phyloP scores from a whole-genome alignment of 2,888 invertebrate genomes.

The Drosophila sordidula region DNA sequence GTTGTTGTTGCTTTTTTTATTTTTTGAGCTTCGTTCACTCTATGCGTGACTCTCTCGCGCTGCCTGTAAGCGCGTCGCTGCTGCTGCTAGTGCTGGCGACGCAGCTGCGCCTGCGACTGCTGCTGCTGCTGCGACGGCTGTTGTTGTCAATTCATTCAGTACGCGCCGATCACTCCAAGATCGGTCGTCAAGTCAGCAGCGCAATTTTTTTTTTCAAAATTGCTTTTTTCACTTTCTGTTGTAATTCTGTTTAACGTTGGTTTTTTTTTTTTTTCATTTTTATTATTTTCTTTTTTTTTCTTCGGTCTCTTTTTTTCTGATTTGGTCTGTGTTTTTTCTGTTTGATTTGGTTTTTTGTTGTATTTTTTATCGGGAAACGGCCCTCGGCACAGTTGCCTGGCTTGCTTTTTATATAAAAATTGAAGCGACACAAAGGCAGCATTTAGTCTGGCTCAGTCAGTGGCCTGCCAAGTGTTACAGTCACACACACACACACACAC shows the following conservation, averaged over 20 bases:
- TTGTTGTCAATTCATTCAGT: slow-evolving; percentile 75
- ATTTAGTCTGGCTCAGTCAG: slow-evolving; percentile 69
- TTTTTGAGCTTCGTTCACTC: slow-evolving; percentile 25
- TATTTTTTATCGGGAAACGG: slow-evolving; percentile 59
- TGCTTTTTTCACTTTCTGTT: slow-evolving; percentile 60
- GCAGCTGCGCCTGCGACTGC: slow-evolving; percentile 38
- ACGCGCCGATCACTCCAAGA: slow-evolving; percentile 76
- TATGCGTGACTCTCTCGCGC: slow-evolving; percentile 50
- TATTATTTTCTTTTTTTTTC: slow-evolving; percentile 19
- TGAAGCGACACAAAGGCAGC: slow-evolving; percentile 75
- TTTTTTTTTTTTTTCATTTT: slow-evolving; percentile 27
- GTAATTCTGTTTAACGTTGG: slow-evolving; percentile 51
- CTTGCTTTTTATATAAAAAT: slow-evolving; percentile 72
- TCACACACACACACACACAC: slow-evolving; percentile 30
- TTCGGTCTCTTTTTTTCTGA: slow-evolving; percentile 47
- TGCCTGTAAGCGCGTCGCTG: slow-evolving; percentile 35
- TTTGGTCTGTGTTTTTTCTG: slow-evolving; percentile 29
- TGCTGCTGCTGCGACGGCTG: slow-evolving; percentile 45
- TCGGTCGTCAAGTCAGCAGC: slow-evolving; percentile 76
- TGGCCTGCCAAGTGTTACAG: slow-evolving; percentile 63
- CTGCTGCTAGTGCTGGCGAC: slow-evolving; percentile 29
- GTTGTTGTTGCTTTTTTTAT: slow-evolving; percentile 7
- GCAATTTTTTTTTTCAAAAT: slow-evolving; percentile 65
- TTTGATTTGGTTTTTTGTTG: slow-evolving; percentile 34
- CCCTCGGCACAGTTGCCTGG: slow-evolving; percentile 51